A percentile compares a stretch with the other conserved stretches of the same genome.
Evolutionary conservation across 2,888 invertebrate genomes (phyloP).

Genomic region (Chesias legatella): DNA sequence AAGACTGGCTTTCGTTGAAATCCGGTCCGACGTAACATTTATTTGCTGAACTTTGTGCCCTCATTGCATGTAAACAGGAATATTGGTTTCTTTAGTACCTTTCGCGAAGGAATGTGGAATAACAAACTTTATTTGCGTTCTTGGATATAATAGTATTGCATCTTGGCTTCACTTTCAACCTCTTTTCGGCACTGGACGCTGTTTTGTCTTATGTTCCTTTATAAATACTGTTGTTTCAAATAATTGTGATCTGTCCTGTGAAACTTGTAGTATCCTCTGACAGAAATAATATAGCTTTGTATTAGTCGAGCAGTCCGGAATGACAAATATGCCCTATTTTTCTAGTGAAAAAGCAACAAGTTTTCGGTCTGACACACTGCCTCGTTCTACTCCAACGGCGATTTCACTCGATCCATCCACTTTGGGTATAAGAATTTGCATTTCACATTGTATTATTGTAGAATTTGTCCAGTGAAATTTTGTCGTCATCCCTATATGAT

Average conservation of each 20-base stretch:
- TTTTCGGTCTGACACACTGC: slow-evolving; percentile 40
- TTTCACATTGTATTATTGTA: neutral
- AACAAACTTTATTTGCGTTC: slow-evolving; percentile 13
- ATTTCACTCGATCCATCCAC: slow-evolving; percentile 35
- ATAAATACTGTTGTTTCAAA: too few relatives aligned
- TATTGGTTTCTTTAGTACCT: slow-evolving; percentile 23
- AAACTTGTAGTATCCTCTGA: too few relatives aligned
- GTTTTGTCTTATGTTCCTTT: too few relatives aligned
- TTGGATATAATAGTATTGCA: neutral
- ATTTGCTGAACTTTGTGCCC: slow-evolving; percentile 38
- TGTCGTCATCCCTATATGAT: too few relatives aligned
- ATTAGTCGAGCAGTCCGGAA: neutral
- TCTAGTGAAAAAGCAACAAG: slow-evolving; percentile 45
- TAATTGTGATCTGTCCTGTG: too few relatives aligned
- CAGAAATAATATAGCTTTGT: too few relatives aligned
- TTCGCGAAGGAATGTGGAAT: slow-evolving; percentile 11
- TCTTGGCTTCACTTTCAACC: too few relatives aligned
- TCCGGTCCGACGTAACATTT: slow-evolving; percentile 50
- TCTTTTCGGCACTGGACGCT: too few relatives aligned
- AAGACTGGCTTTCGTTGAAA: slow-evolving; percentile 51
- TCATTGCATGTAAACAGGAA: slow-evolving; percentile 36
- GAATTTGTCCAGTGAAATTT: too few relatives aligned
- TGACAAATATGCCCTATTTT: slow-evolving; percentile 34
- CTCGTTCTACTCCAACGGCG: slow-evolving; percentile 34
- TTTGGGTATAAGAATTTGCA: slow-evolving; percentile 26